Conservation (phyloP, 2,797 vertebrate species). For the Syndactyla subalaris region DNA sequence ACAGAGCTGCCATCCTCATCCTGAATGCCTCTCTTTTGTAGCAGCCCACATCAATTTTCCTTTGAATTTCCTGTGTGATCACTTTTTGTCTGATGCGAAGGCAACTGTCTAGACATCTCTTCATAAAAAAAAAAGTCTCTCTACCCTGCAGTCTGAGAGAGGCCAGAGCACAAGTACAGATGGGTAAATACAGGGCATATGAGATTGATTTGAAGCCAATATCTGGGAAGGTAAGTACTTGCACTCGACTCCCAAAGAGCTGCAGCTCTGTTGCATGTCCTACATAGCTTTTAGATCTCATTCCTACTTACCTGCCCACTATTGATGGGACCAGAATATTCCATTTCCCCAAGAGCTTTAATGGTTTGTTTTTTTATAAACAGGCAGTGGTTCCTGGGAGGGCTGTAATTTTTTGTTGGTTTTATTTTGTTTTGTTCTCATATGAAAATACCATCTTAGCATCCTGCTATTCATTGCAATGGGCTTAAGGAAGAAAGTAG, state of each 20-base stretch:
- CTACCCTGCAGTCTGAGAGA: slow-evolving; percentile 7
- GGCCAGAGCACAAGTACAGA: slow-evolving; percentile 6
- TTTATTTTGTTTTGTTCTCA: slow-evolving; percentile 11
- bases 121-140: neutral
- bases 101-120: slow-evolving; percentile 68
- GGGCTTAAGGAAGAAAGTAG: neutral
- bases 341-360: slow-evolving; percentile 27
- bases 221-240: slow-evolving; percentile 19
- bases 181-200: slow-evolving; percentile 18
- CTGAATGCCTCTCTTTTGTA: slow-evolving; percentile 8
- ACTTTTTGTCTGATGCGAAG: slow-evolving; percentile 47
- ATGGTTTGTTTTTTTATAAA: slow-evolving; percentile 41
- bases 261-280: neutral
- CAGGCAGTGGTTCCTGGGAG: neutral
- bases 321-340: neutral
- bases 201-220: slow-evolving; percentile 46
- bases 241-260: neutral
- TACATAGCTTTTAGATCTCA: neutral
- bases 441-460: neutral
- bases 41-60: slow-evolving; percentile 7
- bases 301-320: slow-evolving; percentile 6
- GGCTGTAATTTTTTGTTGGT: neutral
- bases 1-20: neutral
- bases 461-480: neutral
- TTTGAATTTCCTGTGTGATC: slow-evolving; percentile 38